Evolutionary conservation across 2,113 vertebrate genomes (phyloP).

Genomic region (Asarcornis scutulata): DNA sequence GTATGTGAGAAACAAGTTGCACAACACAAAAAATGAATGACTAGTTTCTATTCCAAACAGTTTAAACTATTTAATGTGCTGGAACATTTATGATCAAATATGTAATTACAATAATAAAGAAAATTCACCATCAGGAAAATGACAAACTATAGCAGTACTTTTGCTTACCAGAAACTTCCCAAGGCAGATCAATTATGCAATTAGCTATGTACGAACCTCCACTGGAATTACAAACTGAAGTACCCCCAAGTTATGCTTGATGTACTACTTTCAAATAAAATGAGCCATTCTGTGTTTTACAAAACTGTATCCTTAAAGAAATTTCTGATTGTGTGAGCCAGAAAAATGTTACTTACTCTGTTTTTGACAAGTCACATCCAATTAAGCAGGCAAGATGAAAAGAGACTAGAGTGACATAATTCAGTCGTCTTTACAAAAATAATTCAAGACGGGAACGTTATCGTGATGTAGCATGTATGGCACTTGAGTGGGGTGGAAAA

Average conservation of each 20-base stretch:
- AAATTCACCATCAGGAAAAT: not conserved
- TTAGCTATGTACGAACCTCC: not conserved
- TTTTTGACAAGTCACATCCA: not conserved
- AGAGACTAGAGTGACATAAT: not conserved
- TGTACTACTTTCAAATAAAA: not conserved
- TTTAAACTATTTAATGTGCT: not conserved
- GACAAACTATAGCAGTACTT: not conserved
- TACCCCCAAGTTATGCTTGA: not conserved
- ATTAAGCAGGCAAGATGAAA: not conserved
- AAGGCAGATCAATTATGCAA: not conserved
- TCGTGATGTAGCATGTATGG: not conserved
- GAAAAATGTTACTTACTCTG: not conserved
- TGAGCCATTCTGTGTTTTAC: not conserved
- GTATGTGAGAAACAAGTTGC: not conserved
- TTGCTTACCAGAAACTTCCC: not conserved
- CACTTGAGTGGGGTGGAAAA: not conserved
- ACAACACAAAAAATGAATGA: not conserved
- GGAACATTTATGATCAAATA: not conserved
- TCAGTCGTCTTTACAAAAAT: not conserved
- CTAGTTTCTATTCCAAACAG: not conserved
- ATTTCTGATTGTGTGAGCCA: not conserved
- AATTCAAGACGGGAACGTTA: not conserved
- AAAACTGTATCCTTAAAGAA: not conserved
- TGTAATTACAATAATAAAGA: not conserved
- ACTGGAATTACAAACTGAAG: not conserved